A percentile compares a stretch with the other conserved stretches of the same genome.
Conservation (phyloP, 2,797 vertebrate species). For the Kryptopterus vitreolus region DNA sequence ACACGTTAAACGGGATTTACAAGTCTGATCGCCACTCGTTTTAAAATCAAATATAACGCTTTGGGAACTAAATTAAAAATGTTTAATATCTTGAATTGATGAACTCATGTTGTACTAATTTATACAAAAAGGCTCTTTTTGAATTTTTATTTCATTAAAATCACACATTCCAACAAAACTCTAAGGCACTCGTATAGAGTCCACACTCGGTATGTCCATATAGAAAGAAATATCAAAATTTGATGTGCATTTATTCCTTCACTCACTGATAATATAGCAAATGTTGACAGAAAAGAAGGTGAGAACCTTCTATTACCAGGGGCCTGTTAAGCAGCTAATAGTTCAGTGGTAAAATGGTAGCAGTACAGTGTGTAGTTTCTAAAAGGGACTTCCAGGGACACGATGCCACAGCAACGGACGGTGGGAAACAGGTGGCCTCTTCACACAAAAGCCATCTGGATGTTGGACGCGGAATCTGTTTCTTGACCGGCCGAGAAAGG, state of each 20-base stretch:
- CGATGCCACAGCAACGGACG: constrained; percentile 19
- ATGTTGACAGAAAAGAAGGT: neutral
- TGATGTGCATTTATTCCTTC: neutral
- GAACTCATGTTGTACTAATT: neutral
- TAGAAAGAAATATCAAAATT: neutral
- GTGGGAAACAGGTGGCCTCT: constrained; percentile 2
- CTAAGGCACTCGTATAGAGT: no score
- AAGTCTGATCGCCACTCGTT: neutral
- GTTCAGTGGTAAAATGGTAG: constrained; percentile 37
- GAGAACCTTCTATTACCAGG: constrained; percentile 41
- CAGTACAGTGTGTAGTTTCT: constrained; percentile 55
- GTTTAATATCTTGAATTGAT: neutral
- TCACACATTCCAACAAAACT: neutral
- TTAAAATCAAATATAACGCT: neutral
- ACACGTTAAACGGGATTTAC: constrained; percentile 17
- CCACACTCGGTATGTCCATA: no score
- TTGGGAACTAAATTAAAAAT: neutral
- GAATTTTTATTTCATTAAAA: neutral
- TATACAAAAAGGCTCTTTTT: neutral
- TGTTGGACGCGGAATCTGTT: neutral
- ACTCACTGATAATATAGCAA: neutral
- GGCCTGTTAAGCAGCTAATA: constrained; percentile 49
- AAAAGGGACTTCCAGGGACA: constrained; percentile 20
- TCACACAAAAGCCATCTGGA: neutral
- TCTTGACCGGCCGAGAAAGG: neutral